Base-by-base conservation (phyloP, 2,797 vertebrate species). In the Labeo calbasu region DNA sequence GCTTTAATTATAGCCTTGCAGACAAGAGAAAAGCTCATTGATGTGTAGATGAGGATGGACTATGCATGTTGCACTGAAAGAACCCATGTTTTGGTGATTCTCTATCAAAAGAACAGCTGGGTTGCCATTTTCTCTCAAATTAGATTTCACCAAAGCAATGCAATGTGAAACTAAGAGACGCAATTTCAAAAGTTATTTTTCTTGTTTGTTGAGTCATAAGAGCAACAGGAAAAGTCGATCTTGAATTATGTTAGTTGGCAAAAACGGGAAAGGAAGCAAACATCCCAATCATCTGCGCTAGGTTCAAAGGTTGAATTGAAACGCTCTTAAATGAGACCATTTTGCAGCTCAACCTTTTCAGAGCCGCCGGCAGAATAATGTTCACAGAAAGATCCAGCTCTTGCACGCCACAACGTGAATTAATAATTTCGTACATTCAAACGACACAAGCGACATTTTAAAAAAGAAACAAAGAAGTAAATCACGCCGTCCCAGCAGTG, bases 81-180 rank as follows among this genome's bases (percentile, higher is more conserved):
- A 92, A 94, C 91, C 90, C 90, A 87, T 95, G 94, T 95, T 95
- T 95, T 95, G 94, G 94, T 95, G 93, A 91, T 90, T 90, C 90
- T 94, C 93, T 93, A 92, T 95, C 94, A 94, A 94, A 93, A 92
- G 94, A 95, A 95, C 95, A 95, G 94, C 95, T 95, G 95, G 94
- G 94, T 94, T 92, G 92, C 95, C 94, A 95, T 95, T 95, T 94
- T 95, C 91, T 92, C 94, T 94, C 94, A 95, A 95, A 95, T 95
- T 95, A 95, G 94, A 95, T 95, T 94, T 94, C 89, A 90, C 89
- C 92, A 94, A 95, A 95, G 94, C 92, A 94, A 88, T 87, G 88
- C 85, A 87, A 89, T 89, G 84, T 77, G 84, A 88, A 88, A 89
- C 87, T 86, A 85, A 88, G 88, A 90, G 85, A 77, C 21, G 77